phyloP scores from a whole-genome alignment of 2,113 vertebrate species.

The Condylura cristata region DNA sequence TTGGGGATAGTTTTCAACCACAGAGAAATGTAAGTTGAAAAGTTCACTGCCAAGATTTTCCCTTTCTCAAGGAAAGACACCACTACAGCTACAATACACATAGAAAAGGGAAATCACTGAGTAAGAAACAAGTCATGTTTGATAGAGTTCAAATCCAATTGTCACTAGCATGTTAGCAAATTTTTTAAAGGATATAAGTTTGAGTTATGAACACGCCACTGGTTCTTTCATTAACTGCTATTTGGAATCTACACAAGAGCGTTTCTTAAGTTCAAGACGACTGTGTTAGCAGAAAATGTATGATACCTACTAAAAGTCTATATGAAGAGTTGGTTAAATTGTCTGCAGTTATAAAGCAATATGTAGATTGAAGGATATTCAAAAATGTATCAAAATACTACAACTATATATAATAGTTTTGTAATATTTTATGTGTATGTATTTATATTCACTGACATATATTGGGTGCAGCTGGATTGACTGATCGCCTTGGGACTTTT shows the following conservation, averaged over 20 bases:
- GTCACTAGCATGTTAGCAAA: not conserved
- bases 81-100: not conserved
- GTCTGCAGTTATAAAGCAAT: not conserved
- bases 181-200: not conserved
- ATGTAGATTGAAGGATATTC: not conserved
- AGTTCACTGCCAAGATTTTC: constrained; percentile 68
- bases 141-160: not conserved
- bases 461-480: not conserved
- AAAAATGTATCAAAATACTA: not conserved
- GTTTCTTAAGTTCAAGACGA: not conserved
- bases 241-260: not conserved
- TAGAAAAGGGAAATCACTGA: not conserved
- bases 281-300: not conserved
- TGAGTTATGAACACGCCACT: not conserved
- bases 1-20: constrained; percentile 61
- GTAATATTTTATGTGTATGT: not conserved
- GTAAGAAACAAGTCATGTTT: not conserved
- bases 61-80: not conserved
- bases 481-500: not conserved
- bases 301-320: not conserved
- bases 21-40: constrained; percentile 72
- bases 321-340: not conserved
- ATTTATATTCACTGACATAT: not conserved
- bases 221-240: not conserved
- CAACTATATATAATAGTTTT: not conserved